phyloP scores from a whole-genome alignment of 2,797 vertebrate genomes.

The Phrynocephalus vlangalii region DNA sequence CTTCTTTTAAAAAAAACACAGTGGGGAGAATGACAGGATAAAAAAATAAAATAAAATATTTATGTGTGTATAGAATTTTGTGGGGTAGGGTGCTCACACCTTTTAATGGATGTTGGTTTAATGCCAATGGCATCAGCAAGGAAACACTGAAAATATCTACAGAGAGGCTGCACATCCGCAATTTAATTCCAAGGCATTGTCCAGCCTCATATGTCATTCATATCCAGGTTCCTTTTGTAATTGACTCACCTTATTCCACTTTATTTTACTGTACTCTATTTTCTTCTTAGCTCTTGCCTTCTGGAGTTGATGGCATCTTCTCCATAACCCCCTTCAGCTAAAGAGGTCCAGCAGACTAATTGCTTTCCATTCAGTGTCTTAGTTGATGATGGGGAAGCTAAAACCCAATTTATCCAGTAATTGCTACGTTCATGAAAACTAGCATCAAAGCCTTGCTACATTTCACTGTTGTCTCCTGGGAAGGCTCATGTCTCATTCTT shows the following conservation, averaged over 20 bases:
- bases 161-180: background rate
- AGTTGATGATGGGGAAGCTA: conserved; percentile 77
- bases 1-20: too few species aligned
- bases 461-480: conserved; percentile 74
- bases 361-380: conserved; percentile 80
- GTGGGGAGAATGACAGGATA: background rate
- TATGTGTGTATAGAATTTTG: background rate
- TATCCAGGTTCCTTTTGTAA: conserved; percentile 48
- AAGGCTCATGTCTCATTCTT: conserved; percentile 76
- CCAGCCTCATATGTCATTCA: conserved; percentile 1
- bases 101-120: background rate
- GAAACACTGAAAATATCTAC: background rate
- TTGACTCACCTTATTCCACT: conserved; percentile 44
- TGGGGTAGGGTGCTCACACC: too few species aligned
- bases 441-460: conserved; percentile 72
- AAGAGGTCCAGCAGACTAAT: conserved; percentile 80
- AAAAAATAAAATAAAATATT: background rate
- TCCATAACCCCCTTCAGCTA: conserved; percentile 72
- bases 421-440: conserved; percentile 76
- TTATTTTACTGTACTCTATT: conserved; percentile 9
- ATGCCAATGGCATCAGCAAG: background rate
- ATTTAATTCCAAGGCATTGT: background rate
- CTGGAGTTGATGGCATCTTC: conserved; percentile 74
- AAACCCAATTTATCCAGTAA: conserved; percentile 78
- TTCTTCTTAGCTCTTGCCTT: conserved; percentile 45